Evolutionary conservation across 1,140 invertebrate genomes (phyloP).

Genomic region (Portunus trituberculatus): DNA sequence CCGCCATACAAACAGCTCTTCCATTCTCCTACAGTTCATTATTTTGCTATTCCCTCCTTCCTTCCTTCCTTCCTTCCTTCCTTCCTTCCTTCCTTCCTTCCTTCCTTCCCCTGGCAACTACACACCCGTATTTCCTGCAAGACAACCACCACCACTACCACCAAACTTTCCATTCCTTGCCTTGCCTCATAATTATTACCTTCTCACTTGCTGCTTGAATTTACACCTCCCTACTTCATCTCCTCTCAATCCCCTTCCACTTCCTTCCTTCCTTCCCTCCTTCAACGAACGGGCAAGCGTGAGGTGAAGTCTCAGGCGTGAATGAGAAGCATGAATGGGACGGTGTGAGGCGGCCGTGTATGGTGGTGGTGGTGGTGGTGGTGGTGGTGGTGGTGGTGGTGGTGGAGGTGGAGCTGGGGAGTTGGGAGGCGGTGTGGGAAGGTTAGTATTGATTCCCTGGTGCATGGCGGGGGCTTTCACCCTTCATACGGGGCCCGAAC

Average conservation of each 20-base stretch:
- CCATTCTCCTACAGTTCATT: background rate
- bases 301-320: background rate
- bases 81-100: background rate
- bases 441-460: background rate
- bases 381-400: background rate
- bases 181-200: background rate
- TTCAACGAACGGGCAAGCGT: background rate
- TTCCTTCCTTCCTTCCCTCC: background rate
- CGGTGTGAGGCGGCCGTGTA: background rate
- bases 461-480: conserved; percentile 16
- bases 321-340: conserved; percentile 12
- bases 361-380: background rate
- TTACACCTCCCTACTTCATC: background rate
- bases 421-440: too few relatives aligned
- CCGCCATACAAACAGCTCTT: background rate
- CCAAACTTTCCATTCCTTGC: background rate
- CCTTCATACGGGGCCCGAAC: background rate
- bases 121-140: background rate
- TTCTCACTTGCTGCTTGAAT: background rate
- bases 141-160: background rate
- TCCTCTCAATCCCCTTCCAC: background rate
- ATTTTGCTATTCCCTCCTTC: background rate
- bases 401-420: too few relatives aligned
- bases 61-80: background rate
- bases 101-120: background rate